Evolutionary conservation across 2,797 vertebrate genomes (phyloP).

Genomic region (Nannoperca australis): DNA sequence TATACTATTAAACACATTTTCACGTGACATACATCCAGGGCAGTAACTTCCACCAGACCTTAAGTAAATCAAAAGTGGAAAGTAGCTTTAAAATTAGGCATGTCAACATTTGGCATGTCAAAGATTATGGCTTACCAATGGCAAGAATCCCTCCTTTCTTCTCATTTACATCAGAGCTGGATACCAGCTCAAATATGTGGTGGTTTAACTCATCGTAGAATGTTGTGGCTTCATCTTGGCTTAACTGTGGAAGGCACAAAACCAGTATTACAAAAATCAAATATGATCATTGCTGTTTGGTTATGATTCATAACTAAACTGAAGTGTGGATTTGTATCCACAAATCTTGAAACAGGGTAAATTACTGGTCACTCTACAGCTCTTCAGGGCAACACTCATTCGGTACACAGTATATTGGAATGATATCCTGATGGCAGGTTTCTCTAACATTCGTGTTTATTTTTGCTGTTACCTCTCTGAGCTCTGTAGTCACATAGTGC

Average conservation of each 20-base stretch:
- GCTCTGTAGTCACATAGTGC: constrained; percentile 98
- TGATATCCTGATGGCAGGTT: too few relatives aligned
- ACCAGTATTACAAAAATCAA: constrained; percentile 13
- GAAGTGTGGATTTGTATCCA: not conserved
- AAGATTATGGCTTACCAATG: constrained; percentile 87
- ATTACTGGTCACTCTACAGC: not conserved
- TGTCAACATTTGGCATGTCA: not conserved
- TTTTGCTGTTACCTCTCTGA: constrained; percentile 89
- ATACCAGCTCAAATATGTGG: constrained; percentile 98
- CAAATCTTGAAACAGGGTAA: not conserved
- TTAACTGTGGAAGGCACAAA: constrained; percentile 87
- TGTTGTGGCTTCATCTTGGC: constrained; percentile 97
- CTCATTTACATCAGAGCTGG: constrained; percentile 98
- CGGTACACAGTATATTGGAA: not conserved
- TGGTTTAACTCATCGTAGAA: constrained; percentile 99
- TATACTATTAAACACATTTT: not conserved
- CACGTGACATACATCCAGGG: not conserved
- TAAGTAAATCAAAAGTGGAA: not conserved
- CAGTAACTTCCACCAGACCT: not conserved
- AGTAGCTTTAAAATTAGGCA: not conserved
- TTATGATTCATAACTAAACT: not conserved
- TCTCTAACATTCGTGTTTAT: not conserved
- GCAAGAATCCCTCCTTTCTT: constrained; percentile 99
- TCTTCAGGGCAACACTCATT: not conserved
- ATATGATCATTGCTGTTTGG: too few relatives aligned